phyloP scores from a whole-genome alignment of 2,113 vertebrate species.

The Alligator mississippiensis region DNA sequence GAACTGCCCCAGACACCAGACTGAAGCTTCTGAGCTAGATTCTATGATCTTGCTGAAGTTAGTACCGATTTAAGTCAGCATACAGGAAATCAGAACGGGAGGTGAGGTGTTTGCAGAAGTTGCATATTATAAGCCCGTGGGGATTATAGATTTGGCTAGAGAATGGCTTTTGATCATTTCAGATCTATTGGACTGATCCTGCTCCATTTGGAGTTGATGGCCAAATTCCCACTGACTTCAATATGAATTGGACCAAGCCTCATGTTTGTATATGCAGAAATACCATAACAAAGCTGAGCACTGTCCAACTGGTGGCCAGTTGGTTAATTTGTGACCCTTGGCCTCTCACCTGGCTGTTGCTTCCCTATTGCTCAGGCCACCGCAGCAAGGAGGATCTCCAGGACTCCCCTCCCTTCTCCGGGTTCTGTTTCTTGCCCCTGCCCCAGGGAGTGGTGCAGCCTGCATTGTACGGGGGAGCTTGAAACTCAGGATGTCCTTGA shows the following conservation, averaged over 20 bases:
- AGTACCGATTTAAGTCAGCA: neutral
- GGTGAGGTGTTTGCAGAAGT: fast-evolving
- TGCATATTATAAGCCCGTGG: fast-evolving
- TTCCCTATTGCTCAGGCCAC: too few species aligned
- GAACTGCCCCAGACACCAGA: neutral
- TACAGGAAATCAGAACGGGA: neutral
- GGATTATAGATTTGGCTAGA: neutral
- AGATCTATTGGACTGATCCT: neutral
- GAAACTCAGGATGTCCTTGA: too few species aligned
- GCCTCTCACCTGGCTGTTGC: too few species aligned
- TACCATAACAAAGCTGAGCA: neutral
- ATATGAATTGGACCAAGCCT: fast-evolving
- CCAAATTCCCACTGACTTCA: neutral
- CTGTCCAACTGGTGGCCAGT: too few species aligned
- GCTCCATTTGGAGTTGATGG: fast-evolving
- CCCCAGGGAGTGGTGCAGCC: too few species aligned
- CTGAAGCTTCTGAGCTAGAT: neutral
- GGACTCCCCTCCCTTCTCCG: too few species aligned
- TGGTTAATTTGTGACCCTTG: too few species aligned
- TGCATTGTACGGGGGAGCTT: too few species aligned
- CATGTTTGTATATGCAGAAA: fast-evolving
- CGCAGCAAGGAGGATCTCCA: too few species aligned
- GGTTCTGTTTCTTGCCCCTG: too few species aligned
- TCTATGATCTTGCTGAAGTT: neutral
- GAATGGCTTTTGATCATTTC: neutral